Evolutionary conservation across 2,113 vertebrate species (phyloP), one percentile per base, ranked within the genome.

Genomic region (Helogale parvula): DNA sequence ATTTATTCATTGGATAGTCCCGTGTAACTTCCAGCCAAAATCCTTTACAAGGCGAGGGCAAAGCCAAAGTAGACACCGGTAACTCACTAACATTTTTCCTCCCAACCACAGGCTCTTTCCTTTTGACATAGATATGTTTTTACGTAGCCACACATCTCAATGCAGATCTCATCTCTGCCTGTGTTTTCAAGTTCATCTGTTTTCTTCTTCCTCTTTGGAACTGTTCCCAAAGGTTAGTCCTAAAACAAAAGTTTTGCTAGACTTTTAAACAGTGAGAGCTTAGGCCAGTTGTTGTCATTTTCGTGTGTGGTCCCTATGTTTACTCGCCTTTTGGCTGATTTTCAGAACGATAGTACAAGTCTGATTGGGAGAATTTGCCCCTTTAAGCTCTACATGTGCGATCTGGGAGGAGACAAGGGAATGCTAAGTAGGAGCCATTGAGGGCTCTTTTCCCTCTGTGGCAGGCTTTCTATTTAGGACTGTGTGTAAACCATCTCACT

Each of bases 1-100:
- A 87, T 97, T 97, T 95, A 95, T 95, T 94, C 21, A 50, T 60
- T 96, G 68, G 41, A 69, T 94, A 89, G 97, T 88, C 81, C 85
- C 45, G 72, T 68, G 47, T 82, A 81, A 80, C 13, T 81, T 89
- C 86, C 17, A 84, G 54, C 57, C 79, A 96, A 93, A 84, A 76
- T 87, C 14, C 68, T 90, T 92, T 76, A 41, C 31, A 85, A 2
- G 31, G 7, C 66, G 96, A 84, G 90, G 7, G 11, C 66, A 90
- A 93, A 94, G 27, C 90, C 77, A 69, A 38, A 97, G 50, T 15
- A 95, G 50, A 95, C 19, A 54, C 13, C 0, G 21, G 7, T 81
- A 79, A 91, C 69, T 86, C 69, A 85, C 10, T 92, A 65, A 72
- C 21, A 5, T 66, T 77, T 33, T 33, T 96, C 41, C 13, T 84